Percentiles rank a stretch among this genome's conserved stretches.
These are phyloP conservation scores for Pteria penguin DNA, from an alignment of 2,888 invertebrate species.

Conservation along the genomic window DNA sequence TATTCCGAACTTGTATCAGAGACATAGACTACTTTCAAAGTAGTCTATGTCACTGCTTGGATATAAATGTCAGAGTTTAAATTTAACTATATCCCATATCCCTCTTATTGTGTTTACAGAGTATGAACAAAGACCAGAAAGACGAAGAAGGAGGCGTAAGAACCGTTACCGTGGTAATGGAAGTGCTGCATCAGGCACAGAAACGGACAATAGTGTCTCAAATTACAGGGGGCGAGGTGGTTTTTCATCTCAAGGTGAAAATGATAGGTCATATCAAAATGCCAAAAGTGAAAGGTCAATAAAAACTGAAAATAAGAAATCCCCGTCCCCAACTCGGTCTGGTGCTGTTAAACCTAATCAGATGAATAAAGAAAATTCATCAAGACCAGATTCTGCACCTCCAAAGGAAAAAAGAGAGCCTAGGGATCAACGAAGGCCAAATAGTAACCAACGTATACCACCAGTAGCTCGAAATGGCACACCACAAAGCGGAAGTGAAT, in stretches of 20 bases:
- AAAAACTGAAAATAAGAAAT: slow-evolving; percentile 27
- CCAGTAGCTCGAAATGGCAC: slow-evolving; percentile 47
- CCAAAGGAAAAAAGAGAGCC: slow-evolving; percentile 62
- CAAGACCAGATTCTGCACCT: slow-evolving; percentile 27
- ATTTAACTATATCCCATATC: too few species aligned
- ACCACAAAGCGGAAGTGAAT: slow-evolving; percentile 65
- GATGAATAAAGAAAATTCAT: neutral
- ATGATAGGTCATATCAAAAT: neutral
- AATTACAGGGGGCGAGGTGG: slow-evolving; percentile 54
- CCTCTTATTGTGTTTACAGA: too few species aligned
- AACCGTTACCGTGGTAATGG: slow-evolving; percentile 66
- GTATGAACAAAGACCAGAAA: slow-evolving; percentile 42
- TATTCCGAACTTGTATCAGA: too few species aligned
- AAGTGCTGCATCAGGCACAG: slow-evolving; percentile 71
- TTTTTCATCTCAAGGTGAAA: slow-evolving; percentile 10
- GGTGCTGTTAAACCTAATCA: slow-evolving; percentile 10
- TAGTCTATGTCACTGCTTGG: too few species aligned
- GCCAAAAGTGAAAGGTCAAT: slow-evolving; percentile 12
- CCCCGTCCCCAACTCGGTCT: slow-evolving; percentile 34
- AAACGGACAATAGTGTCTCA: slow-evolving; percentile 73
- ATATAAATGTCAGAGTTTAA: too few species aligned
- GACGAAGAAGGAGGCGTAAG: slow-evolving; percentile 58
- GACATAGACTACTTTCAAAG: too few species aligned
- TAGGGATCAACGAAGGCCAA: slow-evolving; percentile 27
- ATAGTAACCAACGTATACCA: slow-evolving; percentile 37